Evolutionary conservation across 1,140 invertebrate species (phyloP).

Genomic region (Andricus grossulariae): DNA sequence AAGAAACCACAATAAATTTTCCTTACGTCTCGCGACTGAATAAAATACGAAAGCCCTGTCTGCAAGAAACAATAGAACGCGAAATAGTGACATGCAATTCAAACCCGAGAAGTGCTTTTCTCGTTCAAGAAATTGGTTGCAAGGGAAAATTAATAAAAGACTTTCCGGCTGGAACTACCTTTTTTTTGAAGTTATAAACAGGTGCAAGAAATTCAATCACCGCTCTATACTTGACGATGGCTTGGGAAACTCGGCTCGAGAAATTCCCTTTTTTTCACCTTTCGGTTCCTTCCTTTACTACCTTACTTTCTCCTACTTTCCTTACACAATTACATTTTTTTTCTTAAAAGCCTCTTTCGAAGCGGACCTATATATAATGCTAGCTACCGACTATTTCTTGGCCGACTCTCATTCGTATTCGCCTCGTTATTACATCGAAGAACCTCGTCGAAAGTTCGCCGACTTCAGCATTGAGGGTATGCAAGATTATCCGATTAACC

Average conservation of each 20-base stretch:
- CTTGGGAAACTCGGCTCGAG: slow-evolving; percentile 21
- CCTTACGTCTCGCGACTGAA: background rate
- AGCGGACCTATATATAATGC: slow-evolving; percentile 11
- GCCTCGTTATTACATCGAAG: slow-evolving; percentile 46
- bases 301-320: background rate
- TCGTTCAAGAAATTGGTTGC: background rate
- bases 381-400: slow-evolving; percentile 44
- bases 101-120: background rate
- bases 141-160: slow-evolving; percentile 21
- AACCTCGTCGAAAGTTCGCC: slow-evolving; percentile 37
- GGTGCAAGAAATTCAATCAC: slow-evolving; percentile 29
- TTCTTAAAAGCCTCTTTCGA: slow-evolving; percentile 7
- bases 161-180: slow-evolving; percentile 9
- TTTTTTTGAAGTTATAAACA: slow-evolving; percentile 11
- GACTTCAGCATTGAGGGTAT: slow-evolving; percentile 17
- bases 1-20: background rate
- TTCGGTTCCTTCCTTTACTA: background rate
- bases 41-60: background rate
- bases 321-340: slow-evolving; percentile 4
- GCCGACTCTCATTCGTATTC: slow-evolving; percentile 49
- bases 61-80: background rate
- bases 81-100: background rate
- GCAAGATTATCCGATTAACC: slow-evolving; percentile 32
- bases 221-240: background rate
- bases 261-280: background rate